phyloP scores from a whole-genome alignment of 2,888 invertebrate species.

The Carcina quercana region DNA sequence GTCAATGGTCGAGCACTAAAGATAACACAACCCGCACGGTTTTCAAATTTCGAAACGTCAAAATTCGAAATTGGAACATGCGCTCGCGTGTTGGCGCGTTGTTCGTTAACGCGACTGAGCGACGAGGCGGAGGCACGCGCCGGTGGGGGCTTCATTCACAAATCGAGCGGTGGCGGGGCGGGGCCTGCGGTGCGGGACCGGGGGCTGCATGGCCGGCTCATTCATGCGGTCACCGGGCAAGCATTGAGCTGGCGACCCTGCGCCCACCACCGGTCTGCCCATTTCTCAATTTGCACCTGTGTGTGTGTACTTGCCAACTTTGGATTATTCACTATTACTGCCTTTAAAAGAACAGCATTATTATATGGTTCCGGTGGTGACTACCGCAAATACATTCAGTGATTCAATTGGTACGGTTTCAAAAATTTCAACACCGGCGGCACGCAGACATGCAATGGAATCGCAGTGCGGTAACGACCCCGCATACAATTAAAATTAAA shows the following conservation, averaged over 20 bases:
- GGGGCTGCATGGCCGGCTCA: slow-evolving; percentile 33
- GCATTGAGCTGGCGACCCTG: slow-evolving; percentile 21
- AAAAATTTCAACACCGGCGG: no score
- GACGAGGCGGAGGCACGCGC: slow-evolving; percentile 60
- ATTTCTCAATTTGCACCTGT: slow-evolving; percentile 25
- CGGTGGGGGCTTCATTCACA: slow-evolving; percentile 70
- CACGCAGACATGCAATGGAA: slow-evolving; percentile 9
- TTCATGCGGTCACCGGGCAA: slow-evolving; percentile 48
- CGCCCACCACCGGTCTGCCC: slow-evolving; percentile 21
- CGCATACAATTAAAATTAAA: slow-evolving; percentile 33
- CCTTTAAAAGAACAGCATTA: no score
- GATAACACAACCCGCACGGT: slow-evolving; percentile 41
- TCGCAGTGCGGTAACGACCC: slow-evolving; percentile 25
- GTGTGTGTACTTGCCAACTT: slow-evolving; percentile 13
- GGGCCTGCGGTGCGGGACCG: slow-evolving; percentile 36
- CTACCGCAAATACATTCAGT: no score
- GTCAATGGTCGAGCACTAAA: slow-evolving; percentile 33
- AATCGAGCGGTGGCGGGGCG: slow-evolving; percentile 52
- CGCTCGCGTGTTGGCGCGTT: slow-evolving; percentile 60
- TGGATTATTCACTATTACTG: neutral
- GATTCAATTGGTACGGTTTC: no score
- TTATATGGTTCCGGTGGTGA: no score
- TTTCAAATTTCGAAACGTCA: slow-evolving; percentile 53
- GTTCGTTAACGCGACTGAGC: slow-evolving; percentile 62
- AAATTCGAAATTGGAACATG: slow-evolving; percentile 39